Evolutionary conservation across 1,140 invertebrate genomes (phyloP).

Genomic region (Pemphigus obesinymphae): DNA sequence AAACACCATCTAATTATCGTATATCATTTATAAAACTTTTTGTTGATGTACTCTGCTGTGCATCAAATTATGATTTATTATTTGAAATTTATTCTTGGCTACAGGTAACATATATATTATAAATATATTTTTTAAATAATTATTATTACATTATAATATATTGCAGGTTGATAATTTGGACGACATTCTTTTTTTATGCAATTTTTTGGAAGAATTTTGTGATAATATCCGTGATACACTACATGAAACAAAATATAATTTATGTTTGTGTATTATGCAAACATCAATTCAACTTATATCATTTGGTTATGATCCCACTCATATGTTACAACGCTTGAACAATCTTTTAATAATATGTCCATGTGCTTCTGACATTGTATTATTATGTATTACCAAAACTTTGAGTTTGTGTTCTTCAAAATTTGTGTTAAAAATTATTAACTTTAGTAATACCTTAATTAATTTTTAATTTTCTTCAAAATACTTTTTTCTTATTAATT

Average conservation of each 20-base stretch:
- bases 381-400: neutral
- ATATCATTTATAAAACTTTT: neutral
- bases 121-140: neutral
- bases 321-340: neutral
- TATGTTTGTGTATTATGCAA: conserved; percentile 28
- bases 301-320: neutral
- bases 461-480: neutral
- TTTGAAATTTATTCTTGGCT: conserved; percentile 36
- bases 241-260: conserved; percentile 20
- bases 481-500: neutral
- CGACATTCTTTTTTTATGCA: neutral
- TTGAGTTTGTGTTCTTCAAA: neutral
- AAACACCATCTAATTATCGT: neutral
- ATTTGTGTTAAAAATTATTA: neutral
- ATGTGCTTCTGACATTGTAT: neutral
- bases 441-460: conserved; percentile 10
- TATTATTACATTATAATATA: neutral
- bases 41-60: neutral
- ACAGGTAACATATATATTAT: neutral
- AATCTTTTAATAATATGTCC: conserved; percentile 14
- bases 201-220: conserved; percentile 5
- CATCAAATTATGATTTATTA: conserved; percentile 20
- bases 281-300: neutral
- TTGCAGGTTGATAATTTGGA: conserved; percentile 9
- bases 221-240: neutral